Evolutionary conservation across 2,888 invertebrate genomes (phyloP), one percentile per base, ranked within the genome.

Genomic region (Ophion slaviceki): DNA sequence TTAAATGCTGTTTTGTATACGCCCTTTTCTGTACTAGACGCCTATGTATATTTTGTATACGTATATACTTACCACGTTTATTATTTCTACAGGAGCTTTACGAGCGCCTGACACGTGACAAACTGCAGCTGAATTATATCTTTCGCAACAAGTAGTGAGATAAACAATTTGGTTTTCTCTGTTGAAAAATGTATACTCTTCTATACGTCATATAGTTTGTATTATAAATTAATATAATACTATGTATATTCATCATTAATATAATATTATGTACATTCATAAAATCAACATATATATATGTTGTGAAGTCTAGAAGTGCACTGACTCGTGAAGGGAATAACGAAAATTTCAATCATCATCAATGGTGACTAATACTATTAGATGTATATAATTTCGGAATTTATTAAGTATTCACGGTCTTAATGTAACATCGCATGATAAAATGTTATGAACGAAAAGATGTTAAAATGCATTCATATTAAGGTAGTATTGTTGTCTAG

Each of bases 121-220:
- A 72, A 72, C 17, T 66, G 28, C 72, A 61, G 24, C 20, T 71
- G 82, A 74, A 82, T 82, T 77, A 72, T 78, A 78, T 82, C 82
- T 67, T 47, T 57, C 72, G 7, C 24, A 64, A 11, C 28, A 24
- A 10, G 20, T 62, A 68, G 78, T 78, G 36, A 68, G 24, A 83
- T 47, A 74, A 74, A 78, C 72, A 74, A 62, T 74, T 72, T 53
- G 24, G 77, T 77, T 77, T 64, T 11, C 24, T 24, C 36, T 45
- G 59, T 78, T 67, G 20, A 45, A 17, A 24, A 71, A 24, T 28
- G 71, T 14, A 68, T 45, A 32, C 32, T 57, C 28, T 6, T 36
- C 8, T 11, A 59, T n/a, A 20, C 66, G 2, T 53, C 10, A 53
- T 14, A 53, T 11, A 53, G 11, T 53, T 11, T 11, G 14, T 53